Base-by-base conservation (phyloP, 2,888 invertebrate species). In the Epirrita christyi region DNA sequence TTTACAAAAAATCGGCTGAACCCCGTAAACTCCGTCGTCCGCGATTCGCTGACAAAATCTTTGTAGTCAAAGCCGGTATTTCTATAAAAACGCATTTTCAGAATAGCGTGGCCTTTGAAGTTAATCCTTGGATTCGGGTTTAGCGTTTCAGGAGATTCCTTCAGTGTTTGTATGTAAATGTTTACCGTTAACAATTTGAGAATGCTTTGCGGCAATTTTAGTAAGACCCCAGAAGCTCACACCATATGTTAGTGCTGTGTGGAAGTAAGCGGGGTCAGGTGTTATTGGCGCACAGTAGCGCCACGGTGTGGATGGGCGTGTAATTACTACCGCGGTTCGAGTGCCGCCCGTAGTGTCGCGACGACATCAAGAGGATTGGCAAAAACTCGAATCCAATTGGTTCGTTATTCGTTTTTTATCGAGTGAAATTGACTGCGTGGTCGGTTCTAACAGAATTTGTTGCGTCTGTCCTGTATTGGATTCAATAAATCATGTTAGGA, bases 71-170 rank as follows among this genome's bases (percentile, higher is more conserved):
- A 86, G 84, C 74, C 71, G 75, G 80, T 85, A 84, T 86, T 87
- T 86, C 81, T 85, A 84, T 87, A 87, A 89, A 88, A 88, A 89
- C 84, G 86, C 87, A 87, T 88, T 88, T 88, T 85, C 81, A 61
- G 81, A 84, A 88, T 86, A 80, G 82, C 72, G 70, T 72, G 75
- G 72, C 75, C 86, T 89, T 89, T 89, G 87, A 90, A 81, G 86
- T 87, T 88, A 89, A 89, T 89, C 88, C 88, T 62, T 75, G 83
- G 86, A 84, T 88, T 86, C 76, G 80, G 78, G 77, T 52, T 57
- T 47, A 70, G 72, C 68, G 71, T 74, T 72, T 70, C 68, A 67
- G 66, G 69, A 72, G 73, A 75, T 78, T 70, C 71, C 68, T 67
- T 66, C 68, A 75, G 71, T 71, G 73, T 77, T 76, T 76, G 70